Evolutionary conservation across 2,888 invertebrate species (phyloP).

Genomic region (Epirrhoe alternata): DNA sequence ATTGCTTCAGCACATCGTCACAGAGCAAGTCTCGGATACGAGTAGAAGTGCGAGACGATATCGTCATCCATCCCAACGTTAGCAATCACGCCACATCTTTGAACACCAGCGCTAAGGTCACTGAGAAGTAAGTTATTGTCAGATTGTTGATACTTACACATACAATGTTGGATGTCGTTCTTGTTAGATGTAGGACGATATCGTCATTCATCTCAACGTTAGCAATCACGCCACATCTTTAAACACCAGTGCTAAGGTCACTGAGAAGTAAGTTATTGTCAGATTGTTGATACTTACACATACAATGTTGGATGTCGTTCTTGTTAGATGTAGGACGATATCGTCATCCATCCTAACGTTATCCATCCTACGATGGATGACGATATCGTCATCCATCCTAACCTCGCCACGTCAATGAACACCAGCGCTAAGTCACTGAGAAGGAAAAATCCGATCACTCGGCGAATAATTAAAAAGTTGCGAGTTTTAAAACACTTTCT

Average conservation of each 20-base stretch:
- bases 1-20: conserved; percentile 90
- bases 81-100: conserved; percentile 75
- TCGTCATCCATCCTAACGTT: neutral
- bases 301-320: too few species aligned
- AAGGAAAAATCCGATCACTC: too few species aligned
- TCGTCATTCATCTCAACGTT: neutral
- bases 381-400: neutral
- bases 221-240: neutral
- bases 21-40: conserved; percentile 92
- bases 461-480: too few species aligned
- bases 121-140: conserved; percentile 58
- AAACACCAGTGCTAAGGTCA: neutral
- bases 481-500: too few species aligned
- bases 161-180: too few species aligned
- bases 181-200: neutral
- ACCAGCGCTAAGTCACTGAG: neutral
- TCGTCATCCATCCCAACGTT: conserved; percentile 84
- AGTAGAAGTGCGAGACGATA: conserved; percentile 90
- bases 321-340: neutral
- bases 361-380: neutral
- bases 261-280: neutral
- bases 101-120: conserved; percentile 50
- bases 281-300: too few species aligned
- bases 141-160: too few species aligned
- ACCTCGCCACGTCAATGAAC: neutral